Percentiles rank a stretch among this genome's conserved stretches.
These are phyloP conservation scores for Ptychodera flava DNA, from an alignment of 35 echinoderm and acorn worm genomes.

Conservation along the genomic window DNA sequence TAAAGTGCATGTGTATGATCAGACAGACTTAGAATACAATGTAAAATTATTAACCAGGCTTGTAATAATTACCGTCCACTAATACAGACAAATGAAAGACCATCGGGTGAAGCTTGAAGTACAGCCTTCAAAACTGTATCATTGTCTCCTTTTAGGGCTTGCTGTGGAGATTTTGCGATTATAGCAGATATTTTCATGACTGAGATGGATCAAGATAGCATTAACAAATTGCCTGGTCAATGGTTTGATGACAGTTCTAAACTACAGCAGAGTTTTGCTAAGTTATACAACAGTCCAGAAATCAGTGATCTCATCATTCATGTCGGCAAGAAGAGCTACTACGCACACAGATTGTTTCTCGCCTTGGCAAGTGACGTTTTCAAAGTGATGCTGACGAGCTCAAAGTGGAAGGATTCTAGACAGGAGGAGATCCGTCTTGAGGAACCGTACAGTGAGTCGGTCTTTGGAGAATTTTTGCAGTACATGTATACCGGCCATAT, in stretches of 20 bases:
- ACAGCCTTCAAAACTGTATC: too few species aligned
- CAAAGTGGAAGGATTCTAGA: slow-evolving; percentile 20
- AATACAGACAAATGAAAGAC: too few species aligned
- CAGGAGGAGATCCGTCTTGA: slow-evolving; percentile 17
- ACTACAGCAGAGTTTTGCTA: not conserved
- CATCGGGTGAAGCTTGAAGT: too few species aligned
- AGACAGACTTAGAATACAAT: too few species aligned
- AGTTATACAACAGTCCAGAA: slow-evolving; percentile 21
- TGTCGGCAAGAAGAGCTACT: slow-evolving; percentile 21
- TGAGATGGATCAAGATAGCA: not conserved
- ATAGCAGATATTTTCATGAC: too few species aligned
- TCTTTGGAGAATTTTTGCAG: slow-evolving; percentile 29
- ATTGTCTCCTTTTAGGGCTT: too few species aligned
- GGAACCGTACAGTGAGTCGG: not conserved
- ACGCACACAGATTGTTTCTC: slow-evolving; percentile 19
- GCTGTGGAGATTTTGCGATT: too few species aligned
- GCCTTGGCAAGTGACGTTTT: slow-evolving; percentile 28
- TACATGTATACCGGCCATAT: slow-evolving; percentile 24
- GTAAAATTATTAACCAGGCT: too few species aligned
- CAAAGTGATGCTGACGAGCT: slow-evolving; percentile 19
- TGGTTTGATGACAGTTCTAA: not conserved
- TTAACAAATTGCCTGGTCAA: not conserved
- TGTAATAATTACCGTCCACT: too few species aligned
- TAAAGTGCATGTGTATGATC: too few species aligned
- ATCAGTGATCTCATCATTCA: slow-evolving; percentile 23